Base-by-base conservation (phyloP, 2,888 invertebrate genomes). In the Congeria kusceri region DNA sequence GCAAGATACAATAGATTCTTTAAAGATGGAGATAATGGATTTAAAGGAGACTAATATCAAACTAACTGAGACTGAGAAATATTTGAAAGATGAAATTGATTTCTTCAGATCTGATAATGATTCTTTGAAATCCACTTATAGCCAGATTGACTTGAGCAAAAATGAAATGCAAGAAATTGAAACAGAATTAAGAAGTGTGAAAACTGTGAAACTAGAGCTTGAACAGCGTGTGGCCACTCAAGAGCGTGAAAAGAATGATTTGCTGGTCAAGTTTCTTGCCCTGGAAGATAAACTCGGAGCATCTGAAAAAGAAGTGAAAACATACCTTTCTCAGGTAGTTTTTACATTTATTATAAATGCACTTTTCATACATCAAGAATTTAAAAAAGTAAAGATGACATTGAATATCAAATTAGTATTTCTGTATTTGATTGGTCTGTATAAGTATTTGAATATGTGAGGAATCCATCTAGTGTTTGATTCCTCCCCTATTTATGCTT, bases 171-270 rank as follows among this genome's bases (percentile, higher is more conserved):
- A 25, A 25, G 53, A 5, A 39, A n/a, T 76, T 20, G 69, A 82
- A 59, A 62, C 63, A 47, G 77, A 86, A 44, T 13, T 83, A 18
- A 44, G 57, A 32, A 68, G 29, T 27, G 23, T 83, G 44, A 70
- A 67, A 13, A 68, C 49, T 57, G 77, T 79, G 53, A 85, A 75
- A 49, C 71, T 77, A 15, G 44, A 73, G 49, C 65, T 85, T 11
- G 69, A 83, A 23, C 77, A 84, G 61, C 84, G 84, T 62, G 64
- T 83, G 25, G 79, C 77, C 3, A 77, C 76, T 13, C 82, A 88
- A 59, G 87, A 88, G 59, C 76, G 83, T 44, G 87, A 87, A 62
- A 88, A 89, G 69, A 76, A 73, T 44, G 87, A 89, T 56, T 70
- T 87, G 23, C 61, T 88, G 49, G 72, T 76, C 9, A 82, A 88